These are phyloP conservation scores for Rapana venosa DNA, from an alignment of 2,888 invertebrate genomes.

Conservation along the genomic window DNA sequence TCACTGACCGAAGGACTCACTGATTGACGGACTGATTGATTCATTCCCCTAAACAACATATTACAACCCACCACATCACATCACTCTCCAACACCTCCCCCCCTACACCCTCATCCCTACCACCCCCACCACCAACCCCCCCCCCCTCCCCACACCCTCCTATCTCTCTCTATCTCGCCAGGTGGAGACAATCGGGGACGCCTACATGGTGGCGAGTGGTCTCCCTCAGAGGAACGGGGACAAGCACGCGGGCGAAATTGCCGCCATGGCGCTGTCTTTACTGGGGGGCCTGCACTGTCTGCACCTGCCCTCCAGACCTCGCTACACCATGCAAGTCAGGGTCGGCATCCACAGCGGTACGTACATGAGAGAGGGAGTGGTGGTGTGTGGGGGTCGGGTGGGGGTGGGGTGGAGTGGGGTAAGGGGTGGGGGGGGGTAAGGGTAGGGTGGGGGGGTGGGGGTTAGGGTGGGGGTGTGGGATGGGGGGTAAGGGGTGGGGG, in stretches of 20 bases:
- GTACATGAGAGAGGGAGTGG: background rate
- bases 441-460: background rate
- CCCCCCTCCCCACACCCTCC: too few relatives aligned
- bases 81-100: too few relatives aligned
- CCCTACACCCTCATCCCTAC: too few relatives aligned
- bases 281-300: background rate
- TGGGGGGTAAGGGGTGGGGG: background rate
- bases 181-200: constrained; percentile 27
- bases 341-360: constrained; percentile 29
- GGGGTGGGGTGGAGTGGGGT: too few relatives aligned
- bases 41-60: too few relatives aligned
- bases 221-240: constrained; percentile 23
- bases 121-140: too few relatives aligned
- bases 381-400: background rate
- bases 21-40: too few relatives aligned
- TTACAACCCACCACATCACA: too few relatives aligned
- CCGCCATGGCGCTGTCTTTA: constrained; percentile 20
- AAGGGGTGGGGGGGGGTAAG: background rate
- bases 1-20: too few relatives aligned
- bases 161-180: background rate
- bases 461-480: background rate
- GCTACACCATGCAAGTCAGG: background rate
- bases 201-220: constrained; percentile 35
- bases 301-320: background rate
- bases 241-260: constrained; percentile 22